phyloP scores from a whole-genome alignment of 2,888 invertebrate genomes.

The Augochlorella aurata region DNA sequence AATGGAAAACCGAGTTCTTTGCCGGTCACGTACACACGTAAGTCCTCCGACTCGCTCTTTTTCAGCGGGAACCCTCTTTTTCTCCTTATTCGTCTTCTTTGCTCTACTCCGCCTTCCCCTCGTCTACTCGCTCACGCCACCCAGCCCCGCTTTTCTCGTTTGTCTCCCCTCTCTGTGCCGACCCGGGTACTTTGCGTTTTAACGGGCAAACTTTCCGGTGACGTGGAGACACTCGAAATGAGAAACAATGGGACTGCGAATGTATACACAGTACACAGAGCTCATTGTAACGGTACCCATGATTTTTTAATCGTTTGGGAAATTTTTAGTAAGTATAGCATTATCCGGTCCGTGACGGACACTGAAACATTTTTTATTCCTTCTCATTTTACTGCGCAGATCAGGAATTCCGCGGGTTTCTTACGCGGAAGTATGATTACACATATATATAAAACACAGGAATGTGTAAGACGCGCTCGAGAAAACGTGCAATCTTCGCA shows the following conservation, averaged over 20 bases:
- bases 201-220: constrained; percentile 7
- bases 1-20: constrained; percentile 74
- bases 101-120: background rate
- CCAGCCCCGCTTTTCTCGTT: background rate
- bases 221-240: constrained; percentile 8
- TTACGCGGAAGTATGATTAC: background rate
- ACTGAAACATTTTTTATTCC: background rate
- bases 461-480: background rate
- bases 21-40: constrained; percentile 75
- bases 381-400: background rate
- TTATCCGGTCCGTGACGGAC: background rate
- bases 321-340: background rate
- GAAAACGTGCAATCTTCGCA: background rate
- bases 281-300: background rate
- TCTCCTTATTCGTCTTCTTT: constrained; percentile 28
- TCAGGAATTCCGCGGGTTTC: background rate
- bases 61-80: background rate
- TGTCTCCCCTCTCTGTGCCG: background rate
- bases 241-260: background rate
- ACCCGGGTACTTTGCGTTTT: background rate
- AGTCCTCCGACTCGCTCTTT: constrained; percentile 65
- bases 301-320: constrained; percentile 7
- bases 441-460: background rate
- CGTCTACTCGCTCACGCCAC: background rate
- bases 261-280: background rate